phyloP scores from a whole-genome alignment of 2,797 vertebrate genomes.

The Sebastes hubbsi region DNA sequence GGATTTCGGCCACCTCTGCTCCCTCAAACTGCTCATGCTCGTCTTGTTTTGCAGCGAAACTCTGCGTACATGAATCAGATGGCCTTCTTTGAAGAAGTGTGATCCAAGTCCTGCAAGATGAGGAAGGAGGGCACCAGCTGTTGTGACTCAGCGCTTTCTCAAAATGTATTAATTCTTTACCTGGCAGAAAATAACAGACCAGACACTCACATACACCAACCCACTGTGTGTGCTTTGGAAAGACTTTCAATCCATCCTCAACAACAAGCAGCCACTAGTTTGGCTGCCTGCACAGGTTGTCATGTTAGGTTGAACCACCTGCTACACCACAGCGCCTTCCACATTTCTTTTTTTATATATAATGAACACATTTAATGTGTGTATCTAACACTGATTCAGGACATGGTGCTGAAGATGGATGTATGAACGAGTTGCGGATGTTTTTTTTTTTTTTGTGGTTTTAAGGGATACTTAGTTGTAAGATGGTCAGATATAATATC shows the following conservation, averaged over 20 bases:
- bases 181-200: constrained; percentile 21
- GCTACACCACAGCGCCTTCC: constrained; percentile 32
- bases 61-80: constrained; percentile 87
- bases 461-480: constrained; percentile 31
- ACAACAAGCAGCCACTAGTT: not conserved
- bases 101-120: constrained; percentile 41
- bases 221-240: constrained; percentile 19
- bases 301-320: not conserved
- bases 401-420: constrained; percentile 26
- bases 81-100: constrained; percentile 87
- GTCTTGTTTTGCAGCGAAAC: constrained; percentile 79
- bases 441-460: constrained; percentile 32
- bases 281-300: not conserved
- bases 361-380: constrained; percentile 5
- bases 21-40: not conserved
- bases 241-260: constrained; percentile 26
- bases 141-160: constrained; percentile 12
- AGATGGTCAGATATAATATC: constrained; percentile 9
- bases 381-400: constrained; percentile 26
- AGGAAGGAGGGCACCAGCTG: constrained; percentile 13
- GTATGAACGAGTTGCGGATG: not conserved
- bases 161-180: not conserved
- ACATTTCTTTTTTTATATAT: not conserved
- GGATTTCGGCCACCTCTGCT: not conserved
- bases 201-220: not conserved